Conservation (phyloP, 2,797 vertebrate species). For the Pelodytes ibericus region DNA sequence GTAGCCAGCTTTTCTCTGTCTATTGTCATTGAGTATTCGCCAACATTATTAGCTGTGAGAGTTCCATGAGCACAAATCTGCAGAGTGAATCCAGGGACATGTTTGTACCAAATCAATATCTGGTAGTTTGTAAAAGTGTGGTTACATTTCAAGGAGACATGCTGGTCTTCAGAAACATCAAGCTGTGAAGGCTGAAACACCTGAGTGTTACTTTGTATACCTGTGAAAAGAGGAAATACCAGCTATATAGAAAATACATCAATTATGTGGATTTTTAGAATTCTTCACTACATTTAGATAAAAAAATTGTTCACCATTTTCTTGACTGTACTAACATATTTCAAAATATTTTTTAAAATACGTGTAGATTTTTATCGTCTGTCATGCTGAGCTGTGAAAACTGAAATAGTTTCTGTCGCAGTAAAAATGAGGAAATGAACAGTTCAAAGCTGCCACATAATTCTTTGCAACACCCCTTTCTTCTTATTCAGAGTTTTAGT, state of each 20-base stretch:
- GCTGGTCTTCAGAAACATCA: not conserved
- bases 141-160: conserved; percentile 8
- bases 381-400: not conserved
- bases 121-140: conserved; percentile 6
- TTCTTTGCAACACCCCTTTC: not conserved
- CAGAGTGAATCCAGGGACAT: not conserved
- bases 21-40: conserved; percentile 3
- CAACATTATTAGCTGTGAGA: not conserved
- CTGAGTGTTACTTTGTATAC: conserved; percentile 14
- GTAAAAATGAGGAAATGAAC: too few species aligned
- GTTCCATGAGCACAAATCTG: conserved; percentile 10
- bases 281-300: too few species aligned
- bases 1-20: not conserved
- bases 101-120: conserved; percentile 20
- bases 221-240: conserved; percentile 46
- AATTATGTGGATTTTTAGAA: too few species aligned
- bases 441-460: too few species aligned
- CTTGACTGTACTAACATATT: too few species aligned
- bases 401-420: not conserved
- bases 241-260: too few species aligned
- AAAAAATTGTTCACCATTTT: too few species aligned
- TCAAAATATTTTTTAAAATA: not conserved
- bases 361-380: not conserved
- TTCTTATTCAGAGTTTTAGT: not conserved
- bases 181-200: conserved; percentile 27